Evolutionary conservation across 2,888 invertebrate genomes (phyloP), one percentile per base, ranked within the genome.

Genomic region (Lasioglossum morio): DNA sequence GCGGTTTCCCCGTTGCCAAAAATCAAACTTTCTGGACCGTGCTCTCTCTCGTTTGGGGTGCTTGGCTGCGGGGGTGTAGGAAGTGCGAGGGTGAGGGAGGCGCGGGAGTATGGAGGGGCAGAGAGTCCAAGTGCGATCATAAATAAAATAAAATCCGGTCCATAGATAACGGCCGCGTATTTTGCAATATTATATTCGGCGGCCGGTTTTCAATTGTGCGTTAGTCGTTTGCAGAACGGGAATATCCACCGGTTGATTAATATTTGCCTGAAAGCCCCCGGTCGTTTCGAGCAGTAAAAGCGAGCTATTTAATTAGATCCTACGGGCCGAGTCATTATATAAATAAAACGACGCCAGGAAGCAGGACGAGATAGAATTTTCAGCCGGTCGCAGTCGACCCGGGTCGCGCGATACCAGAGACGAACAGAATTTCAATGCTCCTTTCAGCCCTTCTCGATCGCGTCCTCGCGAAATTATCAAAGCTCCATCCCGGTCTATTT

Each of bases 11-110:
- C 81, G 83, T 86, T 89, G 89, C 89, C 89, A 89, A 89, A 89
- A 89, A 88, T 89, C 83, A 89, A 89, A 89, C 89, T 88, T 89
- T 86, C 86, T 72, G 46, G 77, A 83, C 86, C 83, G 74, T 86
- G 70, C 69, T 60, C 60, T 60, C 27, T 27, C 57, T 60, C 57
- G n/a, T 53, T 23, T 3, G 53, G 23, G 53, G 53, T 23, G 53
- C 48, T 48, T 48, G 19, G 48, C 48, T 23, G 19, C 48, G 19
- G 19, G 48, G 53, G 0, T 23, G 53, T 23, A 53, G 53, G 53
- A 23, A 19, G 53, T 8, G 23, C 23, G 23, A 19, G 53, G 23
- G 2, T n/a, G 19, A 2, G 1, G 2, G 30, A 2, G 30, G 2
- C 19, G 48, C 19, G 19, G 48, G 23, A 8, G 19, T 8, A 34